Evolutionary conservation across 1,140 invertebrate species (phyloP).

Genomic region (Pogonomyrmex californicus): DNA sequence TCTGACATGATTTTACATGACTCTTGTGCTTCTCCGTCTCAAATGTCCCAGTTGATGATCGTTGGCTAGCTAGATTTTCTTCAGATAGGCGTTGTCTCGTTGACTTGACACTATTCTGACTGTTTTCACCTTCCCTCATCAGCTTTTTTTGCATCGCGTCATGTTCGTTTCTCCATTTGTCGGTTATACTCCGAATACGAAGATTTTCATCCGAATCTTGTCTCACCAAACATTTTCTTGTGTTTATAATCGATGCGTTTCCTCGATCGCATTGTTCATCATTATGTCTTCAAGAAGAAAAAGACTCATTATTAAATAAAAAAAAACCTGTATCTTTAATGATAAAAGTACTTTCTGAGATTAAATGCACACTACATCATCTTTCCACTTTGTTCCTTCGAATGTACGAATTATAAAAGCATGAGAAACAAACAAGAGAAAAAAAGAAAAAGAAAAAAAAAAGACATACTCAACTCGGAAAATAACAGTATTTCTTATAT

Average conservation of each 20-base stretch:
- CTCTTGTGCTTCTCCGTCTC: neutral
- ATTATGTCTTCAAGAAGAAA: neutral
- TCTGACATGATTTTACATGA: neutral
- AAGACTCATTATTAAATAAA: slow-evolving; percentile 2
- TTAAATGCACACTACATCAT: slow-evolving; percentile 2
- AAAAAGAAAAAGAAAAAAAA: neutral
- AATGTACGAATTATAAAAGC: too few relatives aligned
- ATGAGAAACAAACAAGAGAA: too few relatives aligned
- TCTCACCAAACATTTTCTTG: neutral
- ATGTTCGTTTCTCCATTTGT: neutral
- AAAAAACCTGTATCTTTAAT: neutral
- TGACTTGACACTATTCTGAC: neutral
- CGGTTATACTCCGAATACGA: neutral
- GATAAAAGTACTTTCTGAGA: slow-evolving; percentile 8
- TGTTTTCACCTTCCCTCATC: neutral
- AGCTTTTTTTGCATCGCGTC: neutral
- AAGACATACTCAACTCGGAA: neutral
- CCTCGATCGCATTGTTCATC: neutral
- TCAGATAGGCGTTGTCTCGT: neutral
- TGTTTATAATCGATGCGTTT: neutral
- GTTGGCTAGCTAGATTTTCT: slow-evolving; percentile 1
- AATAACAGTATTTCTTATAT: neutral
- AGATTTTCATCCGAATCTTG: neutral
- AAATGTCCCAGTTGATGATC: neutral
- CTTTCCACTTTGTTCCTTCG: neutral